A percentile compares a stretch with the other conserved stretches of the same genome.
Conservation (phyloP, 37 sponge, comb jelly and placozoan species). For the Oopsacas minuta region DNA sequence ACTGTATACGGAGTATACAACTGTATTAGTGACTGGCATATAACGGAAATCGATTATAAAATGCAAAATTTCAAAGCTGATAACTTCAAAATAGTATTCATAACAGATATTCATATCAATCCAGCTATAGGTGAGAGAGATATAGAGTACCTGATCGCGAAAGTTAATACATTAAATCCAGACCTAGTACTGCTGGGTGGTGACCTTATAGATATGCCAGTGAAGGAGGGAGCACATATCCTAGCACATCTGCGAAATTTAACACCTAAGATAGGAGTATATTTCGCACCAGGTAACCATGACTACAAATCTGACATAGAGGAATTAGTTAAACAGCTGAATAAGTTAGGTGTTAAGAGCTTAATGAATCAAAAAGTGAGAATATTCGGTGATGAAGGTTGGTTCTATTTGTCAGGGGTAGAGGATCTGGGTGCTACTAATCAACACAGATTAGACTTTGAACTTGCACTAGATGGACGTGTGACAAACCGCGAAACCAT, state of each 20-base stretch:
- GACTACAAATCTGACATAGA: conserved; percentile 84
- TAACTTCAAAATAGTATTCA: conserved; percentile 38
- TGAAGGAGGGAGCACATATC: conserved; percentile 29
- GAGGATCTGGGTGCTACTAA: conserved; percentile 52
- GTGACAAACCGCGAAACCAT: conserved; percentile 50
- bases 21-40: neutral
- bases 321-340: conserved; percentile 52
- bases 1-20: neutral
- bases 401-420: conserved; percentile 56
- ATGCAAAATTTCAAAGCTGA: neutral
- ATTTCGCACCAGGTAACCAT: conserved; percentile 70
- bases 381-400: neutral
- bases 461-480: conserved; percentile 45
- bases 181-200: conserved; percentile 77
- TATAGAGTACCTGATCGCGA: conserved; percentile 32
- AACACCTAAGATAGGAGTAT: conserved; percentile 52
- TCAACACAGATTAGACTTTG: conserved; percentile 53
- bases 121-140: conserved; percentile 43
- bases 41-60: neutral
- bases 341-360: conserved; percentile 36
- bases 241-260: conserved; percentile 46
- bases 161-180: conserved; percentile 43
- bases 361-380: conserved; percentile 60
- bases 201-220: conserved; percentile 67
- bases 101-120: conserved; percentile 79